phyloP scores from a whole-genome alignment of 2,113 vertebrate species.

The Damaliscus lunatus region DNA sequence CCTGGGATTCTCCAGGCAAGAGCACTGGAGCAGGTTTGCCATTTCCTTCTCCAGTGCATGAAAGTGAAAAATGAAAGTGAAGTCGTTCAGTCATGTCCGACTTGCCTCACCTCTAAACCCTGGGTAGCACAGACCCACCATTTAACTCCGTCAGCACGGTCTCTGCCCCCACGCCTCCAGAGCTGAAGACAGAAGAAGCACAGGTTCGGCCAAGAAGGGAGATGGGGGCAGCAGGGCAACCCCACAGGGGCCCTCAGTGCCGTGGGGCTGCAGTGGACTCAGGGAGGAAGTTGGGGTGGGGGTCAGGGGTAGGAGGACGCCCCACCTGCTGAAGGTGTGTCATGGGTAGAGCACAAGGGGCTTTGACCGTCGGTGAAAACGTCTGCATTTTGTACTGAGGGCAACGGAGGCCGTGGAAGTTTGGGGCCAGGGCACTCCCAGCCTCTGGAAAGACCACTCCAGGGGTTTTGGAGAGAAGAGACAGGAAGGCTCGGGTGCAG shows the following conservation, averaged over 20 bases:
- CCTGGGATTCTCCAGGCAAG: background rate
- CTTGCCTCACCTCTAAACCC: background rate
- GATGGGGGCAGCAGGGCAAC: rapidly evolving
- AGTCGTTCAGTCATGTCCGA: too few species aligned
- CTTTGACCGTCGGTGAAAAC: background rate
- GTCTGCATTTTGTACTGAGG: background rate
- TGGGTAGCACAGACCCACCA: background rate
- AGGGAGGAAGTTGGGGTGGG: background rate
- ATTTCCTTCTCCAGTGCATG: too few species aligned
- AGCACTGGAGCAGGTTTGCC: too few species aligned
- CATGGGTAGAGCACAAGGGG: background rate
- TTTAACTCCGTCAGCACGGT: background rate
- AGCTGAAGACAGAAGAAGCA: background rate
- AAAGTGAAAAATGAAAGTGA: too few species aligned
- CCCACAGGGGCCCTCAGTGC: background rate
- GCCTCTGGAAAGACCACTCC: background rate
- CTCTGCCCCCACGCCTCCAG: background rate
- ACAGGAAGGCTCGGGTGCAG: background rate
- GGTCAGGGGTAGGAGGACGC: background rate
- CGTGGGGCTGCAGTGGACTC: rapidly evolving
- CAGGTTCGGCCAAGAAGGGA: background rate
- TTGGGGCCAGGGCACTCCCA: background rate
- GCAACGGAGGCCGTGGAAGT: background rate
- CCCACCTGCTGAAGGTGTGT: rapidly evolving
- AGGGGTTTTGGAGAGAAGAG: background rate